Conservation (phyloP, 2,797 vertebrate genomes). For the Melanogrammus aeglefinus region DNA sequence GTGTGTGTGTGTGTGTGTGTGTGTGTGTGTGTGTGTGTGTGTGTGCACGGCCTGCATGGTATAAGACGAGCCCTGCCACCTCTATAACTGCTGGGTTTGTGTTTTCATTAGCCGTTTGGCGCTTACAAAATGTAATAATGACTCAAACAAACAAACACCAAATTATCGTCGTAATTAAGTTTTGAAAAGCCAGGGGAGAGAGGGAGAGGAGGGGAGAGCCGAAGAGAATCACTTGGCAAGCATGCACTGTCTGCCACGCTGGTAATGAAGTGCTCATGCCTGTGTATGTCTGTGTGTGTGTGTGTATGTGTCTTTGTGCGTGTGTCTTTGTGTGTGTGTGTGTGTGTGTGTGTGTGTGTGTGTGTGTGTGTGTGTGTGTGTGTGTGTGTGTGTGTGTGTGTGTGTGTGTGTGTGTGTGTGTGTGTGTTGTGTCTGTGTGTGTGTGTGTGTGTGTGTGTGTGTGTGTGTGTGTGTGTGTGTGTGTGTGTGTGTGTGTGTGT, state of each 20-base stretch:
- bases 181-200: slow-evolving; percentile 35
- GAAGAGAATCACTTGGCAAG: slow-evolving; percentile 37
- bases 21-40: too few relatives aligned
- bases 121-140: slow-evolving; percentile 40
- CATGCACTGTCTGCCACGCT: slow-evolving; percentile 30
- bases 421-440: slow-evolving; percentile 15
- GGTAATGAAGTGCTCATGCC: slow-evolving; percentile 35
- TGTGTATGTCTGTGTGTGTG: slow-evolving; percentile 19
- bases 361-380: neutral
- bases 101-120: slow-evolving; percentile 53
- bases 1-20: neutral
- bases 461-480: too few relatives aligned
- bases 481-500: neutral
- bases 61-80: slow-evolving; percentile 12
- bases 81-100: slow-evolving; percentile 28
- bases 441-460: slow-evolving; percentile 16
- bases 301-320: too few relatives aligned
- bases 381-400: neutral
- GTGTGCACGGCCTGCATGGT: slow-evolving; percentile 14
- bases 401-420: neutral
- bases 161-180: slow-evolving; percentile 64
- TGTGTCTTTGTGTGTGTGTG: slow-evolving; percentile 8
- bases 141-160: slow-evolving; percentile 55
- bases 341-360: too few relatives aligned
- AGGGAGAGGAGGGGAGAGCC: slow-evolving; percentile 21